These are phyloP conservation scores for Phyto melanocephala DNA, from an alignment of 2,888 invertebrate genomes.

Conservation along the genomic window DNA sequence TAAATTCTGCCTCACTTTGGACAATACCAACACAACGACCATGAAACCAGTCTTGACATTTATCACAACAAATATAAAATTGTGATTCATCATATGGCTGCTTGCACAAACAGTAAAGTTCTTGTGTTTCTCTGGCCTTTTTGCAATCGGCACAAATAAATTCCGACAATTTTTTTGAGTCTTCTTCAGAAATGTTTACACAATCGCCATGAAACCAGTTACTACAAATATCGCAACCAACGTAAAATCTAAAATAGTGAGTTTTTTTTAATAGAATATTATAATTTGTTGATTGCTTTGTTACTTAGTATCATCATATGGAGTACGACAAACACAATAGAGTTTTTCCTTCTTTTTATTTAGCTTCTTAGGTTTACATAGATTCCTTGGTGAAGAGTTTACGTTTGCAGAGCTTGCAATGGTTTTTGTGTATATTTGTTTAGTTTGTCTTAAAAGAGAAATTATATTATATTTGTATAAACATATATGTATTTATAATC, in stretches of 20 bases:
- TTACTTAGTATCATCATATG: conserved; percentile 96
- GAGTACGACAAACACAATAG: conserved; percentile 94
- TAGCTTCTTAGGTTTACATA: conserved; percentile 57
- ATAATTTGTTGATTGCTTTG: conserved; percentile 69
- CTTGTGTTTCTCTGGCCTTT: conserved; percentile 91
- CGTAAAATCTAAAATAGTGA: conserved; percentile 98
- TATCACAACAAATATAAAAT: conserved; percentile 99
- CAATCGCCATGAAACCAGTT: conserved; percentile 99
- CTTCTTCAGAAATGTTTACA: conserved; percentile 94
- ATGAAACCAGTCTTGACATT: conserved; percentile 99
- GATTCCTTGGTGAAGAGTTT: conserved; percentile 67
- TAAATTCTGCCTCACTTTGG: conserved; percentile 95
- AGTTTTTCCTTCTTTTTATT: conserved; percentile 86
- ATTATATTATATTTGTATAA: neutral
- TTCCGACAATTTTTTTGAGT: conserved; percentile 93
- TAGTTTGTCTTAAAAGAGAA: conserved; percentile 54
- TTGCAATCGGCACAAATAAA: conserved; percentile 93
- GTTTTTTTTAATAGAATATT: too few species aligned
- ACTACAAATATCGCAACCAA: conserved; percentile 97
- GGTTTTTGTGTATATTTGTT: conserved; percentile 50
- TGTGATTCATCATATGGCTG: conserved; percentile 98
- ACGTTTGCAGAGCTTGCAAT: conserved; percentile 43
- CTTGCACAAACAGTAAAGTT: conserved; percentile 96
- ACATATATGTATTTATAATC: too few species aligned
- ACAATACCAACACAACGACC: conserved; percentile 97